Conservation (phyloP, 2,113 vertebrate genomes). For the Phrynosoma blainvillii region DNA sequence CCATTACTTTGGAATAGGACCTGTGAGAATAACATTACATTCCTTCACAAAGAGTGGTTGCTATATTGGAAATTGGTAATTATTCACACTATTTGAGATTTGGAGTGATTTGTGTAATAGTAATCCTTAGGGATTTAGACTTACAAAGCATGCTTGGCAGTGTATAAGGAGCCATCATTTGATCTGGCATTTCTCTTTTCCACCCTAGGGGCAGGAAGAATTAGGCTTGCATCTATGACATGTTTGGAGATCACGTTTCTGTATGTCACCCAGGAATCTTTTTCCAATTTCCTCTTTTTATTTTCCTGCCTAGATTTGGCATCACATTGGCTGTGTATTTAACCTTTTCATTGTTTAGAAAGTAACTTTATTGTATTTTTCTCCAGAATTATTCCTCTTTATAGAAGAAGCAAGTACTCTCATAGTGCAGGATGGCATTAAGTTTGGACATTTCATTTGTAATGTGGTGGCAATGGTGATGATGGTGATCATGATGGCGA, state of each 20-base stretch:
- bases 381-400: neutral
- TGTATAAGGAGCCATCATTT: neutral
- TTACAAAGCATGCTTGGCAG: neutral
- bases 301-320: neutral
- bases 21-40: no score
- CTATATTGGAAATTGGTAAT: neutral
- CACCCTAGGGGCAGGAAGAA: neutral
- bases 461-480: neutral
- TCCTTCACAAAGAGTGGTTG: neutral
- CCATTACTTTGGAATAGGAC: neutral
- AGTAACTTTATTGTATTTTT: neutral
- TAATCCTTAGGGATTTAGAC: neutral
- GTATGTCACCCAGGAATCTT: neutral
- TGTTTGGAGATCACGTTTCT: neutral
- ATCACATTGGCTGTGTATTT: neutral
- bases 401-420: neutral
- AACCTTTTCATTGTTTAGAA: neutral
- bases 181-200: neutral
- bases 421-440: neutral
- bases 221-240: neutral
- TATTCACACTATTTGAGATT: neutral
- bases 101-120: neutral
- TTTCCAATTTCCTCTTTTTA: slow-evolving; percentile 15
- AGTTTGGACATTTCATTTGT: neutral
- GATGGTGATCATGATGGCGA: no score